Evolutionary conservation across 2,113 vertebrate genomes (phyloP), one percentile per base, ranked within the genome.

Genomic region (Gymnorhina tibicen): DNA sequence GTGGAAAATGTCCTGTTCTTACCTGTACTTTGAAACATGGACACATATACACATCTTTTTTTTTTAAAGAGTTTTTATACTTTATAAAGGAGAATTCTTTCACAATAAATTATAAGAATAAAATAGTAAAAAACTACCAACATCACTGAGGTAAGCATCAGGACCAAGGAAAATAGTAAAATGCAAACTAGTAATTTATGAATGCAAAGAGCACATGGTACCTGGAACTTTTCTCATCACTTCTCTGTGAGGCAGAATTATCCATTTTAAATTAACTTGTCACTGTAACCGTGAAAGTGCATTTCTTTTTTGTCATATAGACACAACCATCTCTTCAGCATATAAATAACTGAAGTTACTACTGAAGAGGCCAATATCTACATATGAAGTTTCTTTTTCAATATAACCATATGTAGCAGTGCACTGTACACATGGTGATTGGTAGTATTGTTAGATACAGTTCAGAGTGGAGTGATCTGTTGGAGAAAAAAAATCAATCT

Each of bases 201-300:
- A 84, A 63, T 37, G 14, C 0, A 0, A 77, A 58, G 33, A 88
- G 6, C 14, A 66, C 11, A 23, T 1, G 1, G 11, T 18, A 67
- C 27, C 24, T 52, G 52, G 30, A 70, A 46, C 21, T 67, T 63
- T 80, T 67, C 33, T 74, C 35, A 76, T 62, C 46, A 30, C 12
- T 70, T 78, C 33, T 42, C 7, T 47, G 18, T 50, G 73, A 89
- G 63, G 32, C 18, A 84, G 26, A 53, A 77, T 70, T 88, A 85
- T 32, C 18, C 0, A 0, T 46, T 93, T 87, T 70, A 84, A 74
- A 78, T 81, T 62, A 73, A 60, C 13, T 77, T 84, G 28, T 37
- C 28, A 77, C 46, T n/a, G 9, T 50, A 47, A 41, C 32, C 0
- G 0, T 59, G 46, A 59, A 85, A 77, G 49, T 41, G 6, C 8